Conservation (phyloP, 2,888 invertebrate genomes). For the Ariolimax columbianus region DNA sequence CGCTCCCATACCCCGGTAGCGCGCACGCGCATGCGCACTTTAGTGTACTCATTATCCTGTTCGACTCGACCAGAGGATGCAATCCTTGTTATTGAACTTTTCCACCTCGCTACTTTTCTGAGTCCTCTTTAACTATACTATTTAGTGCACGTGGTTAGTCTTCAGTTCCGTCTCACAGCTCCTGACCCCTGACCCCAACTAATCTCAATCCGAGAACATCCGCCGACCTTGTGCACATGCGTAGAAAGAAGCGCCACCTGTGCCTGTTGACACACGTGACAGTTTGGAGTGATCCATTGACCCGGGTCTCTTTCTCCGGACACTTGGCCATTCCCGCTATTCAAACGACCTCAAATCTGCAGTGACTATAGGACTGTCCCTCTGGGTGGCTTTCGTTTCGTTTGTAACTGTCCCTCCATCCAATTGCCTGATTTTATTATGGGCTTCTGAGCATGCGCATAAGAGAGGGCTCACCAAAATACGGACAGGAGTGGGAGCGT, state of each 20-base stretch:
- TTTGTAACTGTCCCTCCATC: constrained; percentile 11
- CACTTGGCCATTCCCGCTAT: constrained; percentile 6
- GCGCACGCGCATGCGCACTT: too few species aligned
- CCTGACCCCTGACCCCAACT: constrained; percentile 42
- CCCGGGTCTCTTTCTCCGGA: constrained; percentile 17
- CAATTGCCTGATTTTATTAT: neutral
- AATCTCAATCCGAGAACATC: constrained; percentile 46
- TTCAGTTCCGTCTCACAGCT: constrained; percentile 22
- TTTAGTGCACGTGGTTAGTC: constrained; percentile 17
- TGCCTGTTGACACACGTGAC: constrained; percentile 53
- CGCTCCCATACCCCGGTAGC: too few species aligned
- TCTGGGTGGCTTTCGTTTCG: constrained; percentile 9
- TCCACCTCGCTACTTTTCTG: neutral
- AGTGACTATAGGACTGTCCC: constrained; percentile 1
- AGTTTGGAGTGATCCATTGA: constrained; percentile 50
- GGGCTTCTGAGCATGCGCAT: neutral
- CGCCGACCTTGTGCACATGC: constrained; percentile 40
- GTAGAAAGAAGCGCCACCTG: constrained; percentile 50
- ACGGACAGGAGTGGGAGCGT: neutral
- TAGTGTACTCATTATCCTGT: too few species aligned
- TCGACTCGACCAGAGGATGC: too few species aligned
- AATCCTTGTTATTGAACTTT: neutral
- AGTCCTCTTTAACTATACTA: constrained; percentile 23
- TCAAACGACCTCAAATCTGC: neutral
- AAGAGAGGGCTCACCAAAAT: neutral